Percentiles rank a stretch among this genome's conserved stretches.
These are phyloP conservation scores for Cephus pygmeus DNA, from an alignment of 2,888 invertebrate species.

Conservation along the genomic window DNA sequence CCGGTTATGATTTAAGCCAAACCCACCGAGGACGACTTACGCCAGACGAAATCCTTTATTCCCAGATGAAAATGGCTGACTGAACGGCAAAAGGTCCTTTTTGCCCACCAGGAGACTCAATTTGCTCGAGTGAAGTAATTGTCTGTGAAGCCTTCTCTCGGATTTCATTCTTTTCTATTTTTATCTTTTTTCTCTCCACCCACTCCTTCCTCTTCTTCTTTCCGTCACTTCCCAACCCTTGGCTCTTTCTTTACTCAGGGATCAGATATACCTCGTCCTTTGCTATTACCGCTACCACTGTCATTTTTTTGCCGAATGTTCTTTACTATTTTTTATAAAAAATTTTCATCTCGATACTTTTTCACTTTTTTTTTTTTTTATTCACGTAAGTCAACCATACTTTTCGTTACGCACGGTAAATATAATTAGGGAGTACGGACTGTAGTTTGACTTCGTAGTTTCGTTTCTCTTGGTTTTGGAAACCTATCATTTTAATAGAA, in stretches of 20 bases:
- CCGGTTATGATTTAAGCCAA: not conserved
- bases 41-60: not conserved
- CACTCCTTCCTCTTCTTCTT: not conserved
- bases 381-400: too few species aligned
- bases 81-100: constrained; percentile 8
- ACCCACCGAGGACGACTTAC: not conserved
- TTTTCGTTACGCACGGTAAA: too few species aligned
- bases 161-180: not conserved
- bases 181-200: not conserved
- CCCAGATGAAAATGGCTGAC: constrained; percentile 11
- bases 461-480: too few species aligned
- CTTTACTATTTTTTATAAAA: not conserved
- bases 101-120: constrained; percentile 17
- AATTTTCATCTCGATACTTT: not conserved
- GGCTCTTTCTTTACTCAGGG: not conserved
- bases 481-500: too few species aligned
- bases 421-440: too few species aligned
- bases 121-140: constrained; percentile 19
- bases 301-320: not conserved
- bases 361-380: not conserved
- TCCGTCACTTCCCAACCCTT: not conserved
- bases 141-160: constrained; percentile 9
- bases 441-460: too few species aligned
- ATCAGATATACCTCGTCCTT: not conserved
- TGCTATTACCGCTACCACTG: not conserved